A percentile compares a stretch with the other conserved stretches of the same genome.
Conservation (phyloP, 2,888 invertebrate species). For the Drosophila rellima region DNA sequence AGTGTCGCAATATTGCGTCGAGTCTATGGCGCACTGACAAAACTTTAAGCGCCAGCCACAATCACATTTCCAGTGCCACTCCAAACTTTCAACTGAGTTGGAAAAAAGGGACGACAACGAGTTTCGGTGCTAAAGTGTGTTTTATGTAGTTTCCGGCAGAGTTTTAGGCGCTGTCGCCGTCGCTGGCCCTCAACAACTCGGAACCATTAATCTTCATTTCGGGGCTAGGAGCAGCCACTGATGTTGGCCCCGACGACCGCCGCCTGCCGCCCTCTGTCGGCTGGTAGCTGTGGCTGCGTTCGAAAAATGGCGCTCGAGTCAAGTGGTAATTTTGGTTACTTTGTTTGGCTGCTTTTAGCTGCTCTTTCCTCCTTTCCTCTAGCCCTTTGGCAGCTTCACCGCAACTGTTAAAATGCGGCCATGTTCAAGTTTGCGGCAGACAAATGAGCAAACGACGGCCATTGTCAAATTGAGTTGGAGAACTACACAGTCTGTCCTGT, state of each 20-base stretch:
- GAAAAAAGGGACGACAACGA: conserved; percentile 23
- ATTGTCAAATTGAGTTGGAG: conserved; percentile 68
- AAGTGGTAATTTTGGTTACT: conserved; percentile 80
- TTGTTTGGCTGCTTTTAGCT: conserved; percentile 55
- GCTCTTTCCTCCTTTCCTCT: neutral
- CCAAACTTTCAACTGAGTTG: conserved; percentile 38
- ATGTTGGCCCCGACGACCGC: conserved; percentile 51
- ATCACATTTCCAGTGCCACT: conserved; percentile 46
- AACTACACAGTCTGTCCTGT: conserved; percentile 5
- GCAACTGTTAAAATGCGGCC: conserved; percentile 76
- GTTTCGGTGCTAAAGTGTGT: conserved; percentile 61
- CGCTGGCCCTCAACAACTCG: conserved; percentile 57
- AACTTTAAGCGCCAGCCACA: conserved; percentile 51
- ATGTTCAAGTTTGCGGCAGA: conserved; percentile 73
- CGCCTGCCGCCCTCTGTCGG: conserved; percentile 43
- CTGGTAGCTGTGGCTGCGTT: conserved; percentile 49
- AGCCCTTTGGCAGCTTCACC: conserved; percentile 5
- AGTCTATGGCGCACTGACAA: conserved; percentile 4
- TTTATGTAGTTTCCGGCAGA: conserved; percentile 74
- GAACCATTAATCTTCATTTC: conserved; percentile 84
- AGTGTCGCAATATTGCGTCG: conserved; percentile 72
- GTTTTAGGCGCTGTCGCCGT: conserved; percentile 62
- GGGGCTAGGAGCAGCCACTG: conserved; percentile 45
- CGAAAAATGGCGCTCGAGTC: conserved; percentile 70
- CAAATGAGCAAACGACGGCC: conserved; percentile 69